Evolutionary conservation across 1,140 invertebrate species (phyloP).

Genomic region (Drosophila grimshawi): DNA sequence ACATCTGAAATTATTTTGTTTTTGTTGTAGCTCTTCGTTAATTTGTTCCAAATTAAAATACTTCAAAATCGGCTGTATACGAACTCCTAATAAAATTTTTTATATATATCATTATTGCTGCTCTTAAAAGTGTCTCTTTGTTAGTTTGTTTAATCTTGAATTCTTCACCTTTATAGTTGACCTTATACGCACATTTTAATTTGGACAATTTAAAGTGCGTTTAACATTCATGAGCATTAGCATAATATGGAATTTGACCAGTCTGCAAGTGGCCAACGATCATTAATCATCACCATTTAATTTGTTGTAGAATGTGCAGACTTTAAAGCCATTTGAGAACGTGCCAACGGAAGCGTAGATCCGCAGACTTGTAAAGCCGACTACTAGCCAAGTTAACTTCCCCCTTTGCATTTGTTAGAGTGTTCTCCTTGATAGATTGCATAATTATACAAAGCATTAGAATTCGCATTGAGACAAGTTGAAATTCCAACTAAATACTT

Average conservation of each 20-base stretch:
- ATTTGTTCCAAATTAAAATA: too few species aligned
- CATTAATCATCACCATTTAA: conserved; percentile 34
- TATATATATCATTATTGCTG: background rate
- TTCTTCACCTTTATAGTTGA: conserved; percentile 13
- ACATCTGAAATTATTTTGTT: too few species aligned
- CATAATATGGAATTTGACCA: conserved; percentile 11
- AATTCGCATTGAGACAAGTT: conserved; percentile 61
- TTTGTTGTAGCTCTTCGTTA: too few species aligned
- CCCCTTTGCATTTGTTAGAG: background rate
- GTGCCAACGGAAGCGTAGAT: conserved; percentile 46
- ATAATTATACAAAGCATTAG: conserved; percentile 47
- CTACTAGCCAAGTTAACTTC: conserved; percentile 16
- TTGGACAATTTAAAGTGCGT: conserved; percentile 23
- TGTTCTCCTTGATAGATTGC: conserved; percentile 27
- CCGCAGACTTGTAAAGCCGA: conserved; percentile 9
- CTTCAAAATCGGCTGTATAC: too few species aligned
- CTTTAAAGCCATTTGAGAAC: conserved; percentile 7
- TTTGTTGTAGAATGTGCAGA: background rate
- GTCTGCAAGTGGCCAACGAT: conserved; percentile 17
- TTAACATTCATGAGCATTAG: conserved; percentile 16
- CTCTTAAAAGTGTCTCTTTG: background rate
- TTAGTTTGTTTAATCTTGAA: conserved; percentile 1
- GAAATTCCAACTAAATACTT: conserved; percentile 8
- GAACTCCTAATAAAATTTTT: too few species aligned
- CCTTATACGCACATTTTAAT: conserved; percentile 44